Conservation (phyloP, 2,113 vertebrate species). For the Rallus limicola region DNA sequence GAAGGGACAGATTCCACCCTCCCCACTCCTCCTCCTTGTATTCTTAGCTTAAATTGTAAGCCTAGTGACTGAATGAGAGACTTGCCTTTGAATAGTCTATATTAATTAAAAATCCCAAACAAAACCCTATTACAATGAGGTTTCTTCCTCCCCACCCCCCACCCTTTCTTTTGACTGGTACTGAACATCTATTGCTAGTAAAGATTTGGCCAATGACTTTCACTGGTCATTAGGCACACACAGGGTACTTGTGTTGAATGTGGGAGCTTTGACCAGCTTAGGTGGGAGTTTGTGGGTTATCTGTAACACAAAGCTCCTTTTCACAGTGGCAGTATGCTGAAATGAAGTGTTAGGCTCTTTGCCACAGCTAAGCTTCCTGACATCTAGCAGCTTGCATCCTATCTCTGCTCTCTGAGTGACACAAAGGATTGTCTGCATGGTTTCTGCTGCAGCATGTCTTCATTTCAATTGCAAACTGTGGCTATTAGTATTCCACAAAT, state of each 20-base stretch:
- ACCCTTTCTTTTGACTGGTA: neutral
- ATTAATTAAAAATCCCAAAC: neutral
- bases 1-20: neutral
- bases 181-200: neutral
- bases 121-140: neutral
- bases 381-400: neutral
- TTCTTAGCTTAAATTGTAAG: neutral
- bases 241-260: neutral
- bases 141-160: neutral
- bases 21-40: accelerated
- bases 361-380: neutral
- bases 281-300: neutral
- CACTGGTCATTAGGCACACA: too few species aligned
- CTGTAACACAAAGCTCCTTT: neutral
- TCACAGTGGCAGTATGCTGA: neutral
- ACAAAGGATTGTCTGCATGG: neutral
- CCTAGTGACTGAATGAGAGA: neutral
- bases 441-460: neutral
- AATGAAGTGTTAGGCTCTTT: neutral
- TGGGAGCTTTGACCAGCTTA: neutral
- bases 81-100: neutral
- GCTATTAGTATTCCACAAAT: constrained; percentile 3
- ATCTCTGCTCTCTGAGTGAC: neutral
- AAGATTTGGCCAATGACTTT: neutral
- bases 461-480: constrained; percentile 1